Evolutionary conservation across 1,140 invertebrate genomes (phyloP).

Genomic region (Saccostrea glomerata): DNA sequence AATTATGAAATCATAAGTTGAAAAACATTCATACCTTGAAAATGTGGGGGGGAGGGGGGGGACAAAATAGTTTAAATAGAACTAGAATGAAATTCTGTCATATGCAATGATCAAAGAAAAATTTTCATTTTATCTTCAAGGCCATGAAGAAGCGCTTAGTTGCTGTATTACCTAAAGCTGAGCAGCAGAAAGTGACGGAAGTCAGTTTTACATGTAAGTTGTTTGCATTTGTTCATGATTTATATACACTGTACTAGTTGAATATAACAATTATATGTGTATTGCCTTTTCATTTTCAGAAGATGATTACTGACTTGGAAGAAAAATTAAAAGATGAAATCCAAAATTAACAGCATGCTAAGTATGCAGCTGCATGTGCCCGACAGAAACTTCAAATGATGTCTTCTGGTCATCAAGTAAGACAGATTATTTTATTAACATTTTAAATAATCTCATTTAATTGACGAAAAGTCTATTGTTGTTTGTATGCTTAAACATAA

Average conservation of each 20-base stretch:
- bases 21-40: too few species aligned
- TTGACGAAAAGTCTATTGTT: too few species aligned
- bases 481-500: too few species aligned
- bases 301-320: background rate
- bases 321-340: background rate
- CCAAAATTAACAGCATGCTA: background rate
- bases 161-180: conserved; percentile 8
- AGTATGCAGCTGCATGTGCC: background rate
- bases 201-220: background rate
- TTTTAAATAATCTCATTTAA: too few species aligned
- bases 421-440: too few species aligned
- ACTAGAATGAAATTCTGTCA: background rate
- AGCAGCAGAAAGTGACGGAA: background rate
- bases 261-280: too few species aligned
- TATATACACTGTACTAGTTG: background rate
- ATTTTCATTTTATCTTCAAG: background rate
- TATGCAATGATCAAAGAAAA: background rate
- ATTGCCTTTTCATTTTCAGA: background rate
- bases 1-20: too few species aligned
- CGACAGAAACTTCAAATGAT: background rate
- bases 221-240: background rate
- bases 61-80: background rate
- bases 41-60: too few species aligned
- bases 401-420: background rate
- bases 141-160: background rate